These are phyloP conservation scores for Coregonus ussuriensis DNA, from an alignment of 2,797 vertebrate species.

Conservation along the genomic window DNA sequence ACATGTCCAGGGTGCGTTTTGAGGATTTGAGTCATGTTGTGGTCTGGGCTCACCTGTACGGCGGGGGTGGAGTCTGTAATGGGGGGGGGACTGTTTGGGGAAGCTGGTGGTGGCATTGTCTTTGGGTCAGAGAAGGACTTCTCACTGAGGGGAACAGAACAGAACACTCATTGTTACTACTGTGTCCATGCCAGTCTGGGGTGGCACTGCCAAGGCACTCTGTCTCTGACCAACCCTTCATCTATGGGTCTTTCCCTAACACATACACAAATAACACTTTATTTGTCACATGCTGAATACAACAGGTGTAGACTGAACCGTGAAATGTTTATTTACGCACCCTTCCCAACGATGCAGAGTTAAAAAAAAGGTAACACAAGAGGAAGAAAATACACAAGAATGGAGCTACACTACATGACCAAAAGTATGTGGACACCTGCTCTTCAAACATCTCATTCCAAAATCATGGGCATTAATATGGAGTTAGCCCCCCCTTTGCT, in stretches of 20 bases:
- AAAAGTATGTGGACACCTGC: too few relatives aligned
- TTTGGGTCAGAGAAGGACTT: constrained; percentile 1
- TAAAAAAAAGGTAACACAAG: too few relatives aligned
- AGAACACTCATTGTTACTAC: background rate
- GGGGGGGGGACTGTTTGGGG: background rate
- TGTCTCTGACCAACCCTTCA: background rate
- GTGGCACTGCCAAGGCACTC: too few relatives aligned
- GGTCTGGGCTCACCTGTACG: constrained; percentile 37
- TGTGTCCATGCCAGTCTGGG: background rate
- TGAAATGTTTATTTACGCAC: too few relatives aligned
- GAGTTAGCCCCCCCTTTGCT: too few relatives aligned
- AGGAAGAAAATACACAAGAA: too few relatives aligned
- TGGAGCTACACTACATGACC: too few relatives aligned
- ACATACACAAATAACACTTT: background rate
- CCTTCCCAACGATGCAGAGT: too few relatives aligned
- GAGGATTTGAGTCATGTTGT: constrained; percentile 59
- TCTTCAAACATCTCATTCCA: too few relatives aligned
- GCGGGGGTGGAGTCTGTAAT: background rate
- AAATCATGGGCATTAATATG: too few relatives aligned
- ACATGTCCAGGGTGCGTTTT: constrained; percentile 36
- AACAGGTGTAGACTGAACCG: too few relatives aligned
- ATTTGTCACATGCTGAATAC: too few relatives aligned
- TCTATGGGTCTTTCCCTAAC: background rate
- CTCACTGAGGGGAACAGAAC: background rate
- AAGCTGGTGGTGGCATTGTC: background rate